These are phyloP conservation scores for Holacanthus passer DNA, from an alignment of 2,113 vertebrate species.

Conservation along the genomic window DNA sequence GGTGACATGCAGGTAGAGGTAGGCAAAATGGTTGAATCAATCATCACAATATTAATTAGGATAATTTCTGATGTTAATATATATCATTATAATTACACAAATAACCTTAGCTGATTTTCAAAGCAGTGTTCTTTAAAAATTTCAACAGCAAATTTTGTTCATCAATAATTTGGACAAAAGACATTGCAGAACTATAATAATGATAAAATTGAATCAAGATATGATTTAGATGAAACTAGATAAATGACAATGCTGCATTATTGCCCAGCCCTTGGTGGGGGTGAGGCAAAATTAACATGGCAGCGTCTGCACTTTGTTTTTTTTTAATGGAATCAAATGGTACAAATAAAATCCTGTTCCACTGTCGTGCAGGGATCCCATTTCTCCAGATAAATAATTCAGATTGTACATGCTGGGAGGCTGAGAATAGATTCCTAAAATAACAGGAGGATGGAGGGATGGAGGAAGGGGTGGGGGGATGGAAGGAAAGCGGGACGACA, in stretches of 20 bases:
- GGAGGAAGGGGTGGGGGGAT: constrained; percentile 14
- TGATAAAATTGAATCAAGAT: not conserved
- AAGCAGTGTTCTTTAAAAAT: not conserved
- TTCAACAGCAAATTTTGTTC: no score
- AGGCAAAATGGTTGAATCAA: not conserved
- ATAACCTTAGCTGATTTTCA: not conserved
- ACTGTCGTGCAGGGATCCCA: constrained; percentile 70
- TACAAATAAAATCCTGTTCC: constrained; percentile 70
- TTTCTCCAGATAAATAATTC: constrained; percentile 82
- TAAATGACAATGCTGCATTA: not conserved
- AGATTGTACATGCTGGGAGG: constrained; percentile 71
- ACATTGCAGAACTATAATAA: not conserved
- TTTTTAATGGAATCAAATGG: constrained; percentile 71
- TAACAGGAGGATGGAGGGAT: constrained; percentile 66
- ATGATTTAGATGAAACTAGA: constrained; percentile 3
- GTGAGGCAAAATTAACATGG: constrained; percentile 36
- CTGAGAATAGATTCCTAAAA: constrained; percentile 79
- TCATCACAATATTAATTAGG: not conserved
- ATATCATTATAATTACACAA: not conserved
- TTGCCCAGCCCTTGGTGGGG: not conserved
- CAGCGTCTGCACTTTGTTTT: constrained; percentile 64
- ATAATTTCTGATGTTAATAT: not conserved
- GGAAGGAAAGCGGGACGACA: constrained; percentile 45
- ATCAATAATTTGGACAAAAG: not conserved
- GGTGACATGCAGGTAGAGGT: not conserved